phyloP scores from a whole-genome alignment of 1,140 invertebrate species.

The Cryptotermes secundus region DNA sequence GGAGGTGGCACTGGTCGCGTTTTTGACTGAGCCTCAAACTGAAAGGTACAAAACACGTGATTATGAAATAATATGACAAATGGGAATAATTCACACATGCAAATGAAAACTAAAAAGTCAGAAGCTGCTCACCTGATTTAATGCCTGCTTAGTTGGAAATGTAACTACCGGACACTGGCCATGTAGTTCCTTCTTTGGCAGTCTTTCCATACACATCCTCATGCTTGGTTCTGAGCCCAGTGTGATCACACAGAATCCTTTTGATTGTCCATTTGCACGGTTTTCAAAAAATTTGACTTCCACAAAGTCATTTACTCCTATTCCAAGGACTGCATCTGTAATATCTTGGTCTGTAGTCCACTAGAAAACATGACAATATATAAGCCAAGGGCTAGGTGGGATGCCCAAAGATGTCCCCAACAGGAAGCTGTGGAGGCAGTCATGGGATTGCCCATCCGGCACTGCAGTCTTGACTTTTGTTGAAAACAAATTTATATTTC shows the following conservation, averaged over 20 bases:
- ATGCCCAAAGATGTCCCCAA: too few relatives aligned
- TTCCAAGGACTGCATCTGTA: slow-evolving; percentile 76
- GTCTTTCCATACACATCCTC: slow-evolving; percentile 84
- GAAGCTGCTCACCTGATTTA: slow-evolving; percentile 54
- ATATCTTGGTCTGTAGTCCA: slow-evolving; percentile 99
- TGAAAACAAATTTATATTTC: too few relatives aligned
- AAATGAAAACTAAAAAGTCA: not conserved
- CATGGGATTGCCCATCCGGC: too few relatives aligned
- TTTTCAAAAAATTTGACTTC: slow-evolving; percentile 99
- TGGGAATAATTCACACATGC: slow-evolving; percentile 27
- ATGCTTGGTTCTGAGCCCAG: slow-evolving; percentile 90
- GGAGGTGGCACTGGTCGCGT: slow-evolving; percentile 75
- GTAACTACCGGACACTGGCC: slow-evolving; percentile 94
- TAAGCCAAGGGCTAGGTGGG: too few relatives aligned
- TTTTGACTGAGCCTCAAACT: slow-evolving; percentile 90
- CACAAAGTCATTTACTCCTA: slow-evolving; percentile 91
- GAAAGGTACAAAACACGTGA: slow-evolving; percentile 39
- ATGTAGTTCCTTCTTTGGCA: slow-evolving; percentile 93
- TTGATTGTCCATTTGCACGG: slow-evolving; percentile 97
- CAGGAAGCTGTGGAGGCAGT: too few relatives aligned
- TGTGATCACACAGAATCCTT: slow-evolving; percentile 94
- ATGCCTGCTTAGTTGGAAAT: slow-evolving; percentile 89
- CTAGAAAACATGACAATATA: slow-evolving; percentile 53
- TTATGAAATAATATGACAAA: slow-evolving; percentile 12
- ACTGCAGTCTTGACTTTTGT: too few relatives aligned